Evolutionary conservation across 2,797 vertebrate species (phyloP), one percentile per base, ranked within the genome.

Genomic region (Clarias platycephalus): DNA sequence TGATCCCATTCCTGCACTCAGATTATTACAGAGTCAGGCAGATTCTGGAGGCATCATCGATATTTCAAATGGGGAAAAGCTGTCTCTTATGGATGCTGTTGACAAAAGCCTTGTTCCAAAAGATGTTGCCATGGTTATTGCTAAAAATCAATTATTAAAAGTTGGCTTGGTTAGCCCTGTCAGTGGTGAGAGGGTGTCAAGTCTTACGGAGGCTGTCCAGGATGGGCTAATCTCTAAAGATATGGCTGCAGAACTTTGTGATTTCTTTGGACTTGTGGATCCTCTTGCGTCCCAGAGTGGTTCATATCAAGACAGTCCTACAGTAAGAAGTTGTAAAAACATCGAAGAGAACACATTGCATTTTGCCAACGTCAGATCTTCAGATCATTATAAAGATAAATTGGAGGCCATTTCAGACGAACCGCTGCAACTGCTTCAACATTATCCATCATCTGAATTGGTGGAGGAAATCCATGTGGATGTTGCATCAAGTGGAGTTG

Each of bases 1-100:
- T 84, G 96, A 98, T 85, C 93, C 93, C 31, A 84, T 93, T 79
- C 94, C 96, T 72, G 85, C 94, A 0, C 40, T 97, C 85, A 94
- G 97, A 86, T 15, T 96, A 86, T 93, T 98, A 84, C 95, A 97
- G 90, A 95, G 93, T 66, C 97, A 98, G 89, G 96, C 96, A 6
- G 95, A 97, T 89, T 90, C 90, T 18, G 95, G 96, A 2, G 97
- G 97, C 58, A 93, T 97, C 31, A 93, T 98, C 88, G 95, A 97
- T 86, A 94, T 95, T 60, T 82, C 66, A 0, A 94, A 92, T 24
- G 95, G 95, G 90, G 90, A 94, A 89, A 94, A 94, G 64, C 86
- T 97, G 1, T 89, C 94, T 10, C 91, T 98, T 34, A 87, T 87
- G 77, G 94, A 95, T 84, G 97, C 96, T n/a, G 88, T 94, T 83